Percentiles rank a stretch among this genome's conserved stretches.
phyloP scores from a whole-genome alignment of 2,113 vertebrate species.

The Lates calcarifer region DNA sequence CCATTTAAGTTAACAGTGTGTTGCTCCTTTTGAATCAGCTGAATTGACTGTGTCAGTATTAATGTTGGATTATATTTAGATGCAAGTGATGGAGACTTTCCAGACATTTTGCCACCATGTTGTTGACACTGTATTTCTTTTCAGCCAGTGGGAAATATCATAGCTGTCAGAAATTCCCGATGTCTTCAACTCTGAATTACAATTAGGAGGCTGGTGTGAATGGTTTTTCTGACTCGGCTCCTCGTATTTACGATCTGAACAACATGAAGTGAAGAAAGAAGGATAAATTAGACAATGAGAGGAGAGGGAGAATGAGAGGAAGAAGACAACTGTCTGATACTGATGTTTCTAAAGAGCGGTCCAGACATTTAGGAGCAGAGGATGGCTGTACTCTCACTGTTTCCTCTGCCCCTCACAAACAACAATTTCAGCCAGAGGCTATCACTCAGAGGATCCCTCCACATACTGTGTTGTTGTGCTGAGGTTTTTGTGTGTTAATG shows the following conservation, averaged over 20 bases:
- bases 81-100: not conserved
- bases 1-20: not conserved
- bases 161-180: not conserved
- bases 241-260: not conserved
- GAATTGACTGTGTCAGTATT: not conserved
- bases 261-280: not conserved
- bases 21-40: not conserved
- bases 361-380: constrained; percentile 41
- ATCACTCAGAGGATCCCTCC: constrained; percentile 60
- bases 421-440: constrained; percentile 70
- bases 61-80: constrained; percentile 24
- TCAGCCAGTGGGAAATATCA: not conserved
- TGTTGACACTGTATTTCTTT: not conserved
- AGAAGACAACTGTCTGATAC: constrained; percentile 39
- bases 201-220: not conserved
- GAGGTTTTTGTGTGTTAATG: constrained; percentile 31
- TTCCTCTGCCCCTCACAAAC: constrained; percentile 62
- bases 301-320: not conserved
- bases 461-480: constrained; percentile 46
- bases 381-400: constrained; percentile 43
- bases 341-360: constrained; percentile 49
- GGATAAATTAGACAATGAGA: not conserved
- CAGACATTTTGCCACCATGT: not conserved
- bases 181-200: not conserved
- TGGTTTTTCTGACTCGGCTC: not conserved